Evolutionary conservation across 2,113 vertebrate species (phyloP).

Genomic region (Sisor rabdophorus): DNA sequence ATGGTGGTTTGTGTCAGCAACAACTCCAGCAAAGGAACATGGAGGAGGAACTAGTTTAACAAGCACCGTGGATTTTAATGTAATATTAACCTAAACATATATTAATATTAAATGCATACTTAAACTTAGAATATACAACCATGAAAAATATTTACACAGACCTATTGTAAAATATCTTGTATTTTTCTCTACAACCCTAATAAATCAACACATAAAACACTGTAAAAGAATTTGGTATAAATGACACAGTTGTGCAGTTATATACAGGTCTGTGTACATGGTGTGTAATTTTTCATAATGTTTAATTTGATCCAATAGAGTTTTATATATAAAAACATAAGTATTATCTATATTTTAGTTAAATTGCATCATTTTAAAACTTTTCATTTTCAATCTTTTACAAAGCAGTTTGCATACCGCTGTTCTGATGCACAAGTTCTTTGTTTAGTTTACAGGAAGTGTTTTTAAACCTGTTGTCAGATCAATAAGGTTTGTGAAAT

Average conservation of each 20-base stretch:
- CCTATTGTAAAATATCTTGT: neutral
- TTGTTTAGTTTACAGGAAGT: neutral
- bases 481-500: neutral
- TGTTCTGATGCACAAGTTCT: neutral
- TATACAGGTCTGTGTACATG: neutral
- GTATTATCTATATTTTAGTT: too few relatives aligned
- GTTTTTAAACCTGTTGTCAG: neutral
- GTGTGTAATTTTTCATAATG: neutral
- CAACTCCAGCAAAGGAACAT: too few relatives aligned
- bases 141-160: too few relatives aligned
- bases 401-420: conserved; percentile 6
- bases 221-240: neutral
- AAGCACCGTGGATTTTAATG: too few relatives aligned
- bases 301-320: neutral
- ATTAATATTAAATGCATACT: too few relatives aligned
- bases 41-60: too few relatives aligned
- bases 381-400: neutral
- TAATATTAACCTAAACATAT: too few relatives aligned
- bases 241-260: neutral
- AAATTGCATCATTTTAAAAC: neutral
- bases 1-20: too few relatives aligned
- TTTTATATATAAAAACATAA: neutral
- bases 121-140: too few relatives aligned
- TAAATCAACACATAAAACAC: neutral
- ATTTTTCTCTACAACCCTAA: neutral